Evolutionary conservation across 2,797 vertebrate species (phyloP), one percentile per base, ranked within the genome.

Genomic region (Lemur catta): DNA sequence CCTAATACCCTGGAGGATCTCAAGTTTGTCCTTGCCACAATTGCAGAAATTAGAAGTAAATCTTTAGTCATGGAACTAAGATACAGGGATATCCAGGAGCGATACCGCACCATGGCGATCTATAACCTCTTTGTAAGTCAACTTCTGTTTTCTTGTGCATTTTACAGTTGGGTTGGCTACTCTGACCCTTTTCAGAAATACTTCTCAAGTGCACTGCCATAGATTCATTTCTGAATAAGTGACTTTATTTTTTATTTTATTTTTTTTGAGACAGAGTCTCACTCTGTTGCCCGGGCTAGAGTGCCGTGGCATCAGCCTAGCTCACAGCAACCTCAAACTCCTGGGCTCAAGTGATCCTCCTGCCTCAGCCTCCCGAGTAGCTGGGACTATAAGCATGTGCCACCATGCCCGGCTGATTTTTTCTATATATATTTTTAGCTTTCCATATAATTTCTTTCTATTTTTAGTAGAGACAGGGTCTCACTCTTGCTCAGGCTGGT

Each of bases 31-130:
- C 99, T 99, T 15, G 97, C 97, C 0, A 99, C 99, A 0, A 99
- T 99, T 94, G 98, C 98, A 7, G 97, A 99, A 90, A 99, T 99
- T 97, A 99, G 96, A 96, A 96, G 97, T 72, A 99, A 99, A 97
- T 99, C 99, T 81, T 94, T 99, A 1, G 84, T 98, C 7, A 99
- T 99, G 97, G 99, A 99, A 94, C 94, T 99, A 96, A 99, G 98
- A 41, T 98, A 99, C 96, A 97, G 80, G 65, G 99, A 99, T 57
- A 98, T 99, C 43, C 98, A 98, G 95, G 99, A 99, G 98, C 98
- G 98, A 98, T 99, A 99, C 97, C 99, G 99, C 95, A 99, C 99
- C 74, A 97, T 99, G 96, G 97, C 96, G 1, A 98, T 99, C 98
- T 99, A 99, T 94, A 98, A 98, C 79, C 94, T 99, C 94, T 96